Base-by-base conservation (phyloP, 2,113 vertebrate species). In the Smithornis capensis region DNA sequence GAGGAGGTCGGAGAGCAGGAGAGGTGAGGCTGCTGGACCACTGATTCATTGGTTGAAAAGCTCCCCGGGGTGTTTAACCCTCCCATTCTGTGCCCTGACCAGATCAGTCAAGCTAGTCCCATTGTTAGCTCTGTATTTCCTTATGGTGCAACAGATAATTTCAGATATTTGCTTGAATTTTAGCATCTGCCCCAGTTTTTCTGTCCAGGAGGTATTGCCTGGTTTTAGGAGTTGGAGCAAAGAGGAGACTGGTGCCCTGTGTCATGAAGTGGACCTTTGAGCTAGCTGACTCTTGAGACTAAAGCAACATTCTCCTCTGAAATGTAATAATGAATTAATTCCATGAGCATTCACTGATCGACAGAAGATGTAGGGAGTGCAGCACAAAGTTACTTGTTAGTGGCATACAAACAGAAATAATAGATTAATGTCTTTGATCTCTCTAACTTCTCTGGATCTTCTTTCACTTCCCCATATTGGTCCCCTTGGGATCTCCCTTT, bases 101-200 rank as follows among this genome's bases (percentile, higher is more conserved):
- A 74, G 14, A 23, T 76, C 19, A 42, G 8, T 44, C 50, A 38
- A 50, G 31, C 29, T 62, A 45, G 3, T 29, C 38, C 12, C 24
- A 73, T 62, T 5, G 0, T 59, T 50, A 77, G 29, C 13, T 86
- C n/a, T 86, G 55, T 37, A 12, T 38, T 90, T 89, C 23, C n/a
- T 64, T 70, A 11, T 0, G 0, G 18, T 35, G 9, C 27, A 81
- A 18, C 21, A 19, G 53, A 4, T 1, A 1, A 3, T 76, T 90
- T 88, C 37, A 50, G 60, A 42, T 7, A 69, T 8, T 31, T 90
- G 15, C 42, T 64, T 71, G 22, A 57, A 64, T 76, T 79, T 85
- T 69, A 74, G 19, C 10, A 18, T 79, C 42, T 74, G 8, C 6
- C 31, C 3, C 7, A 40, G n/a, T 17, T 67, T 77, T 92, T 81